Evolutionary conservation across 2,113 vertebrate species (phyloP).

Genomic region (Elgaria multicarinata): DNA sequence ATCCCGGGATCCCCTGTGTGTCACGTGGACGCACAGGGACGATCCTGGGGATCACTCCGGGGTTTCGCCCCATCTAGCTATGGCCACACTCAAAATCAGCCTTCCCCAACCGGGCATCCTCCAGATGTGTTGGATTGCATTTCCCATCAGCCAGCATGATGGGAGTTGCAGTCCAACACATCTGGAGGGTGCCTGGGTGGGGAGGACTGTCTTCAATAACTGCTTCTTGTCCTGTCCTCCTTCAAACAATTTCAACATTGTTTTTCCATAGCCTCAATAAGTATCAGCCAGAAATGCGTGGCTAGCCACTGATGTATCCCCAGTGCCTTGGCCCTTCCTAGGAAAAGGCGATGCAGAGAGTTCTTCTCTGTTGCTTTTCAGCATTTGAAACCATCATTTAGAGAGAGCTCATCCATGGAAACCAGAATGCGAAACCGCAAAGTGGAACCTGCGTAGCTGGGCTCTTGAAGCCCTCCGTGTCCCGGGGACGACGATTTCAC

Average conservation of each 20-base stretch:
- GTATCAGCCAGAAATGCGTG: conserved; percentile 17
- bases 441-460: neutral
- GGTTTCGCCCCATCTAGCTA: no score
- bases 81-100: neutral
- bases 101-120: no score
- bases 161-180: no score
- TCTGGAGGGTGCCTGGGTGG: no score
- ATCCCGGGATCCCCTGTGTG: no score
- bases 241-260: neutral
- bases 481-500: neutral
- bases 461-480: neutral
- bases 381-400: neutral
- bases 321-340: no score
- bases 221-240: neutral
- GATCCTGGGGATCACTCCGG: no score
- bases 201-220: neutral
- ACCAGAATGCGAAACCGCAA: neutral
- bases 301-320: no score
- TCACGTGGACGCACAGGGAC: no score
- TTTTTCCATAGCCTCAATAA: neutral
- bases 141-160: no score
- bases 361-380: neutral
- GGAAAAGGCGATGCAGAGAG: neutral
- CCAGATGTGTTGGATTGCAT: no score
- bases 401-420: neutral